Evolutionary conservation across 1,140 invertebrate species (phyloP), one percentile per base, ranked within the genome.

Genomic region (Caenorhabditis remanei): DNA sequence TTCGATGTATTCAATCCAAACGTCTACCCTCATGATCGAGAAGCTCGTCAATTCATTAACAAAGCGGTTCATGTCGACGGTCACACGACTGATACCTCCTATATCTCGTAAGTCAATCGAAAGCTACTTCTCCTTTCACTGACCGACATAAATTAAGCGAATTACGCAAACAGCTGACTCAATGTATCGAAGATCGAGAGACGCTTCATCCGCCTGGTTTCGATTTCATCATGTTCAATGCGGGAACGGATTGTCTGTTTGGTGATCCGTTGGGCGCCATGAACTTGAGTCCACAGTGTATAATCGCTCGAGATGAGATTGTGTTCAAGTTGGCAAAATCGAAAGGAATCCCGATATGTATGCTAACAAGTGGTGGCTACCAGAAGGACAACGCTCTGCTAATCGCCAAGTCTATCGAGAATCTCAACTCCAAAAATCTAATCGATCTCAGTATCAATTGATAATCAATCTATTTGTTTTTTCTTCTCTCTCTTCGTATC

Each of bases 321-420:
- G 96, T 97, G 4, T 97, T 97, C 92, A 93, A 94, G 87, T 94
- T 95, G 88, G 95, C 95, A 55, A 94, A 94, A 85, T 88, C 94
- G 8, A 91, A 94, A 19, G 92, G 94, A 14, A 95, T 96, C 88
- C 96, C 96, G 1, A 95, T 97, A 63, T 95, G 96, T 2, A 97
- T 97, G 96, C 91, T 97, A 21, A 96, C 96, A 0, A 96, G 96
- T 92, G 96, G 96, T 11, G 96, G 96, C 1, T 97, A 97, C 93
- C 94, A 95, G 65, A 94, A 94, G 86, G 94, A 94, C 85, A 96
- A 95, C 2, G 96, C 96, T 1, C 93, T 93, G 89, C 95, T 97
- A 85, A 96, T 97, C 83, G 95, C 96, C 0, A 95, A 96, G 90
- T 96, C 96, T 9, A 96, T 96, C 88, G 92, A 95, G 32, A 96